Conservation (phyloP, 2,797 vertebrate species). For the Crocodylus rhombifer region DNA sequence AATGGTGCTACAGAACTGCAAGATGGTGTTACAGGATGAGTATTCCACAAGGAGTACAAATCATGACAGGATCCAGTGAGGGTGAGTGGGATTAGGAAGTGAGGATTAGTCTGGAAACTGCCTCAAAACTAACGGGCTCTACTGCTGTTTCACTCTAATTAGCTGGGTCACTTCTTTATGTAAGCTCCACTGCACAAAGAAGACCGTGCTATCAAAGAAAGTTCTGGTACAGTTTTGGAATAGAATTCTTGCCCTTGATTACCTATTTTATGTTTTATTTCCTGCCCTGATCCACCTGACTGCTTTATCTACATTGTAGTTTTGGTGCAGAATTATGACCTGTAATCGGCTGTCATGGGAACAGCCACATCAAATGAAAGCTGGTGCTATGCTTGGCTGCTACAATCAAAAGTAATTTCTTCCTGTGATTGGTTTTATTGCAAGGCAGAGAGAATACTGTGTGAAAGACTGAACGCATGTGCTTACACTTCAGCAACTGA, state of each 20-base stretch:
- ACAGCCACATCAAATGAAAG: neutral
- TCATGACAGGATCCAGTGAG: rapidly evolving
- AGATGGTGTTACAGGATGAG: neutral
- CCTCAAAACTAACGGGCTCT: neutral
- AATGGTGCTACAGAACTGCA: neutral
- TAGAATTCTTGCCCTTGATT: neutral
- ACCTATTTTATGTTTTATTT: neutral
- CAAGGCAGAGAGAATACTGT: neutral
- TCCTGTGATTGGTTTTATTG: too few relatives aligned
- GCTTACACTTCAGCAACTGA: rapidly evolving
- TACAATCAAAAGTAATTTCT: rapidly evolving
- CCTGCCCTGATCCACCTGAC: neutral
- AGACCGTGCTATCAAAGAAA: neutral
- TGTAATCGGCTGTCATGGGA: too few relatives aligned
- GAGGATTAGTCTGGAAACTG: neutral
- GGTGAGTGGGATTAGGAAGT: rapidly evolving
- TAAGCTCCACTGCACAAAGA: neutral
- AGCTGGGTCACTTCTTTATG: neutral
- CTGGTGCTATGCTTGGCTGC: neutral
- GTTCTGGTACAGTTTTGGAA: neutral
- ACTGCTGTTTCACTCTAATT: neutral
- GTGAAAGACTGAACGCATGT: neutral
- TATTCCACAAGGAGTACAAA: rapidly evolving
- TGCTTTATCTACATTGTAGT: neutral
- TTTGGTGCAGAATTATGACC: neutral